These are phyloP conservation scores for Peromyscus maniculatus DNA, from an alignment of 2,113 vertebrate species.

Conservation along the genomic window DNA sequence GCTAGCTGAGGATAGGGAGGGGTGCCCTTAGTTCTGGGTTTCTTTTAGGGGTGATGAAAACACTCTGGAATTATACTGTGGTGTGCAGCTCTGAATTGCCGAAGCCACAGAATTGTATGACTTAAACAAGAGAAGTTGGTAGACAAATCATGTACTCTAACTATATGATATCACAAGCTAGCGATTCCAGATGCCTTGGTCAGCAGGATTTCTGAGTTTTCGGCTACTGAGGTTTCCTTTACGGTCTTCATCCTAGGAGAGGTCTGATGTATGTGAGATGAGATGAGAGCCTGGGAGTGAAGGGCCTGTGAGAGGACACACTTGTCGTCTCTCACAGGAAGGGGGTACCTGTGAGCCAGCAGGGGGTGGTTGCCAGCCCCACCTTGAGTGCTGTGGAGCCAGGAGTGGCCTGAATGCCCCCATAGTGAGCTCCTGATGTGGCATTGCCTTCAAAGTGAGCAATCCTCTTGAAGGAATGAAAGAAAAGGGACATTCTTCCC, in stretches of 20 bases:
- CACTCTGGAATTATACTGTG: not conserved
- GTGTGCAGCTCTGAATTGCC: not conserved
- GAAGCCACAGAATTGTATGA: not conserved
- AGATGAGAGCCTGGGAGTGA: not conserved
- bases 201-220: not conserved
- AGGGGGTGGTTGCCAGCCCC: not conserved
- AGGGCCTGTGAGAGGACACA: not conserved
- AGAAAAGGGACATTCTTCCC: not conserved
- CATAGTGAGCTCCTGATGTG: not conserved
- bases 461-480: too few species aligned
- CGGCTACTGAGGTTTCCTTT: not conserved
- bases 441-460: accelerated
- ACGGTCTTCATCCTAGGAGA: not conserved
- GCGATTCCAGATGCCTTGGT: too few species aligned
- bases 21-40: not conserved
- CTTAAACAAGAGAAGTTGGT: not conserved
- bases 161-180: not conserved
- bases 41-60: not conserved
- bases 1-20: not conserved
- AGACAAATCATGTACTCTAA: not conserved
- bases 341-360: not conserved
- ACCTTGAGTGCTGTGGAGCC: too few species aligned
- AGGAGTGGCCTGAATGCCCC: not conserved
- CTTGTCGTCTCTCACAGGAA: accelerated
- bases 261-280: not conserved